phyloP scores from a whole-genome alignment of 2,888 invertebrate genomes.

The Gastracanthus pulcherrimus region DNA sequence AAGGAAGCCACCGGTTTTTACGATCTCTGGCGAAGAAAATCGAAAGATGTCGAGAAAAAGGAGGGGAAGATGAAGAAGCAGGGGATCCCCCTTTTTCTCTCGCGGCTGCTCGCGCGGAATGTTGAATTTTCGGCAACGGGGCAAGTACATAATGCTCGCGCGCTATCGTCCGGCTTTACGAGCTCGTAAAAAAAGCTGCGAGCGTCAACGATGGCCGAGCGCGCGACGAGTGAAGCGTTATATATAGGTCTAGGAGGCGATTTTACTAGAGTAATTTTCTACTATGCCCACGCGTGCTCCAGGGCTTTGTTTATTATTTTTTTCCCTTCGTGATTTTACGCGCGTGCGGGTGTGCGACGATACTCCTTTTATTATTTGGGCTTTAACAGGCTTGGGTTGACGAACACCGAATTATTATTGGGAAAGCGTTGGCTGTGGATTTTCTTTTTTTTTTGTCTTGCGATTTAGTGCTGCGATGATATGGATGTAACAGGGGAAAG shows the following conservation, averaged over 20 bases:
- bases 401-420: slow-evolving; percentile 17
- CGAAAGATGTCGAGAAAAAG: not conserved
- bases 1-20: not conserved
- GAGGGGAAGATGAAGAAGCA: not conserved
- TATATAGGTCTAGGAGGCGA: slow-evolving; percentile 5
- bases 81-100: not conserved
- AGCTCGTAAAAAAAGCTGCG: slow-evolving; percentile 43
- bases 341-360: not conserved
- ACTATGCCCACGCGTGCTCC: not conserved
- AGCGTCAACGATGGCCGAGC: slow-evolving; percentile 18
- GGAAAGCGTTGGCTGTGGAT: not conserved
- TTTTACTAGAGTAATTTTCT: slow-evolving; percentile 41
- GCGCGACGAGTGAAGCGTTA: slow-evolving; percentile 2
- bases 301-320: slow-evolving; percentile 36
- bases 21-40: not conserved
- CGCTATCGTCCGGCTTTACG: slow-evolving; percentile 39
- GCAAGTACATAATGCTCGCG: slow-evolving; percentile 25
- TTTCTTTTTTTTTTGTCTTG: not conserved
- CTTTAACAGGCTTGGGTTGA: slow-evolving; percentile 3
- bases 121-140: not conserved
- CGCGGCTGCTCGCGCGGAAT: not conserved
- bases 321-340: slow-evolving; percentile 33
- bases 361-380: slow-evolving; percentile 1
- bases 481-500: too few species aligned
- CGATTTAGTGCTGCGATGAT: not conserved